phyloP scores from a whole-genome alignment of 2,888 invertebrate species.

The Cataglyphis livida region DNA sequence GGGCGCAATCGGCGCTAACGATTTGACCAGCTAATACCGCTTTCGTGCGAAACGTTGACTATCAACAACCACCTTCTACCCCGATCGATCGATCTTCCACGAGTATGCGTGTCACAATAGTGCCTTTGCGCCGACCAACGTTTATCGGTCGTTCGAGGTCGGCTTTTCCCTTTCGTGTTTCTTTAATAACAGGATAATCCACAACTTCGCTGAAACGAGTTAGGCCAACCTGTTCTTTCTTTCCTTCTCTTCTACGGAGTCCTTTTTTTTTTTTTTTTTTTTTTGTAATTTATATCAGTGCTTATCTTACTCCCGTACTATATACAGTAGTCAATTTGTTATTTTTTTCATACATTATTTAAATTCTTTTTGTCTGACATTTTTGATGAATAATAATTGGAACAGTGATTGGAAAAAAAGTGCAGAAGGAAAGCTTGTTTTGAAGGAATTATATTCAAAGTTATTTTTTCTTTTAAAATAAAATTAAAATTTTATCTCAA shows the following conservation, averaged over 20 bases:
- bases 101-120: constrained; percentile 56
- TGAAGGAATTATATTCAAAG: neutral
- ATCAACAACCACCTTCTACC: neutral
- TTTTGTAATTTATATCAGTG: too few relatives aligned
- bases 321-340: neutral
- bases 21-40: constrained; percentile 41
- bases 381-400: neutral
- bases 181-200: constrained; percentile 64
- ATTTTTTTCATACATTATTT: neutral
- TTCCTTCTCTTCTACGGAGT: neutral
- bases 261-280: neutral
- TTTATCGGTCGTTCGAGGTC: constrained; percentile 54
- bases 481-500: neutral
- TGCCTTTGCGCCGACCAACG: constrained; percentile 27
- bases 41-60: constrained; percentile 31
- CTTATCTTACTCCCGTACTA: neutral
- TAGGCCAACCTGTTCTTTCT: constrained; percentile 51
- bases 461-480: neutral
- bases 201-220: constrained; percentile 68
- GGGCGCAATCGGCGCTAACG: constrained; percentile 20
- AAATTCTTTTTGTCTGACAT: neutral
- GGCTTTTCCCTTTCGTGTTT: constrained; percentile 47
- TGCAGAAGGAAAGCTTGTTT: neutral
- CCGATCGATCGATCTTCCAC: constrained; percentile 45
- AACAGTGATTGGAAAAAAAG: neutral